phyloP scores from a whole-genome alignment of 2,797 vertebrate species.

The Danio aesculapii region DNA sequence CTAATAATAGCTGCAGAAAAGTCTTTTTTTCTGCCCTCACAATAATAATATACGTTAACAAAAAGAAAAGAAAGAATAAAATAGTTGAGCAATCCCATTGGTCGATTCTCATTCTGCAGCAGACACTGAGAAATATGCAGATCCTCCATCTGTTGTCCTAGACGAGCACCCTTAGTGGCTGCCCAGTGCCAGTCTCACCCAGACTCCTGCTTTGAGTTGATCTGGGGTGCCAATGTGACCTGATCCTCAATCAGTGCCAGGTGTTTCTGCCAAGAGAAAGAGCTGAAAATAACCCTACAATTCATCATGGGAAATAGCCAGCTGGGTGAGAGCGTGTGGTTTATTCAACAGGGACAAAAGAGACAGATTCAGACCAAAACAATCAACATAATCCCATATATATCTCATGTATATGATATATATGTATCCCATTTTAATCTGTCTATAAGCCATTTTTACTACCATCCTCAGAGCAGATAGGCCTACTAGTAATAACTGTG shows the following conservation, averaged over 20 bases:
- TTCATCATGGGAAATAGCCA: slow-evolving; percentile 71
- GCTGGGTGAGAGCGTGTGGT: slow-evolving; percentile 38
- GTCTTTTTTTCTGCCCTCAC: neutral
- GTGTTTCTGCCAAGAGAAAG: slow-evolving; percentile 62
- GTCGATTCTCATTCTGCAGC: slow-evolving; percentile 29
- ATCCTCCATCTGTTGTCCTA: slow-evolving; percentile 76
- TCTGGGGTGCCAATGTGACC: slow-evolving; percentile 71
- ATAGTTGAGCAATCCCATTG: slow-evolving; percentile 65
- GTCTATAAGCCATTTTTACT: neutral
- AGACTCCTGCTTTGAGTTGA: slow-evolving; percentile 63
- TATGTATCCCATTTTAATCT: neutral
- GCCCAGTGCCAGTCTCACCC: slow-evolving; percentile 59
- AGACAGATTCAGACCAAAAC: slow-evolving; percentile 1
- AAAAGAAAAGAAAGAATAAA: too few relatives aligned
- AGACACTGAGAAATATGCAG: slow-evolving; percentile 45
- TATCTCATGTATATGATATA: neutral
- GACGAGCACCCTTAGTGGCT: slow-evolving; percentile 70
- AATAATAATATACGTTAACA: neutral
- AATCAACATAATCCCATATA: neutral
- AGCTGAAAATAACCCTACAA: slow-evolving; percentile 75
- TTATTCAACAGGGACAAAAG: slow-evolving; percentile 5
- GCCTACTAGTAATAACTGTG: too few relatives aligned
- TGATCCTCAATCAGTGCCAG: slow-evolving; percentile 68
- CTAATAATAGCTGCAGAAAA: neutral
- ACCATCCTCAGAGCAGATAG: neutral